Evolutionary conservation across 2,888 invertebrate species (phyloP).

Genomic region (Protophormia terraenovae): DNA sequence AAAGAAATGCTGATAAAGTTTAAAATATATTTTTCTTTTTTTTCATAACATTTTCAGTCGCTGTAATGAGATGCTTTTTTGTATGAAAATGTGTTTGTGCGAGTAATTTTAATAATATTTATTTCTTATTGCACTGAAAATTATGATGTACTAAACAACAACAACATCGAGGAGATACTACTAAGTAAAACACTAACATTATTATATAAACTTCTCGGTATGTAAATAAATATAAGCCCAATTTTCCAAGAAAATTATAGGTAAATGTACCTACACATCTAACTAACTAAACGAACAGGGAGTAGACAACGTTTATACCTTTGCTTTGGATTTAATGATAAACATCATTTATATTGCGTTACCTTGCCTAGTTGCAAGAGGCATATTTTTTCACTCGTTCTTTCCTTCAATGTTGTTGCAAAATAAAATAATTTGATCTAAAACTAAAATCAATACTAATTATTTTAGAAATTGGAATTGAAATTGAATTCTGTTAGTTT

Average conservation of each 20-base stretch:
- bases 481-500: conserved; percentile 38
- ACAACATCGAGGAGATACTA: too few species aligned
- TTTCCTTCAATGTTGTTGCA: neutral
- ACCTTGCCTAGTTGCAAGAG: neutral
- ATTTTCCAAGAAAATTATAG: neutral
- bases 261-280: neutral
- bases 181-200: neutral
- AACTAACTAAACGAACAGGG: too few species aligned
- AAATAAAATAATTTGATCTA: conserved; percentile 15
- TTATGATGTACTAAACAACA: neutral
- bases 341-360: neutral
- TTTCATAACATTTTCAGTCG: neutral
- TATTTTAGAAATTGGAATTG: conserved; percentile 16
- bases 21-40: conserved; percentile 38
- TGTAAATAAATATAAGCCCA: too few species aligned
- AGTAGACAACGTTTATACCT: neutral
- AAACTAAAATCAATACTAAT: conserved; percentile 47
- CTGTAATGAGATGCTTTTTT: conserved; percentile 43
- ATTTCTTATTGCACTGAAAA: conserved; percentile 25
- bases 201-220: neutral
- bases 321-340: neutral
- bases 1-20: conserved; percentile 35
- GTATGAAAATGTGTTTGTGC: conserved; percentile 19
- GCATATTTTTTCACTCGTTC: neutral
- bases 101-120: conserved; percentile 40